Evolutionary conservation across 2,113 vertebrate species (phyloP).

Genomic region (Leptocoma aspasia): DNA sequence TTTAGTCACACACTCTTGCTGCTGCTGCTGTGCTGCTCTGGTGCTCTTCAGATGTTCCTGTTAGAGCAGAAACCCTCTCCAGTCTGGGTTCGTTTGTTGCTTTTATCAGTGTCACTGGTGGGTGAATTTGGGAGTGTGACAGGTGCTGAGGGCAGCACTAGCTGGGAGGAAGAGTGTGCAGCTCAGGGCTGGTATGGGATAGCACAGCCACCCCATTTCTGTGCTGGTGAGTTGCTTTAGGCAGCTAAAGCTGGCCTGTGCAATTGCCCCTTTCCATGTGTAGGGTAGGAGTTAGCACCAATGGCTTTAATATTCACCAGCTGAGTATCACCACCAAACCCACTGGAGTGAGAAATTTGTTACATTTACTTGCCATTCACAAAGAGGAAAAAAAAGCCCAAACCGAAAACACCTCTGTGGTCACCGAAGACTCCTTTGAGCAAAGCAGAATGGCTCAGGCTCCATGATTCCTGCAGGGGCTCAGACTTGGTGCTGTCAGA

Average conservation of each 20-base stretch:
- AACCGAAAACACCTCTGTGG: neutral
- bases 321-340: neutral
- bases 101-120: neutral
- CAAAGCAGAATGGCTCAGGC: neutral
- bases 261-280: neutral
- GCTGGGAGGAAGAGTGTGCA: neutral
- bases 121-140: neutral
- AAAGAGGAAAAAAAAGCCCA: neutral
- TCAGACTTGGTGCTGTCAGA: conserved; percentile 36
- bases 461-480: neutral
- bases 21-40: neutral
- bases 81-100: neutral
- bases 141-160: neutral
- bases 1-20: neutral
- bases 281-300: neutral
- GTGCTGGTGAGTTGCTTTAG: neutral
- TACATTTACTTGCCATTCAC: neutral
- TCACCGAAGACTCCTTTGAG: neutral
- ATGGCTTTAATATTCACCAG: neutral
- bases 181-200: neutral
- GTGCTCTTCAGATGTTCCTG: neutral
- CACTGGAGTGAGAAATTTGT: neutral
- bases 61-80: neutral
- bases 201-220: neutral
- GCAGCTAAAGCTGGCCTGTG: neutral